A percentile compares a stretch with the other conserved stretches of the same genome.
Conservation (phyloP, 2,797 vertebrate genomes). For the Pseudochirops corinnae region DNA sequence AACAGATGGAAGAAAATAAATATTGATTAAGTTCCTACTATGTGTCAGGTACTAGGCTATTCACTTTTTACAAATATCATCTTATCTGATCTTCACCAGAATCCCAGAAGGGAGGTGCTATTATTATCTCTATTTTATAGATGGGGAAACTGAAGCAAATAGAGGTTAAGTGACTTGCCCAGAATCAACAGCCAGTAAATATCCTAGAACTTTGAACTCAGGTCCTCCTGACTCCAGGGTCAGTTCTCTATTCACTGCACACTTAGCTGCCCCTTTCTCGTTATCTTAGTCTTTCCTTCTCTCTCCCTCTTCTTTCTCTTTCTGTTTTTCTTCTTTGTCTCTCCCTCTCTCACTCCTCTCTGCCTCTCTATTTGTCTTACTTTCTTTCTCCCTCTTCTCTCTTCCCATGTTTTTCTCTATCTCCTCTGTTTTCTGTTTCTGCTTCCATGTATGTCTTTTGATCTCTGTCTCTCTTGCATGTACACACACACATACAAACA, state of each 20-base stretch:
- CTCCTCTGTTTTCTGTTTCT: background rate
- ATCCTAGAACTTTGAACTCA: no score
- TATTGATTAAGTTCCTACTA: no score
- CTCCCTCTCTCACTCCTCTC: no score
- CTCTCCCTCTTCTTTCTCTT: background rate
- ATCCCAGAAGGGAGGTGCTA: background rate
- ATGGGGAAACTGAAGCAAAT: background rate
- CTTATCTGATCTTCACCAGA: background rate
- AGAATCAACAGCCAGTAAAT: background rate
- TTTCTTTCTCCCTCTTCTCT: background rate
- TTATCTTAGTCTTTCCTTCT: background rate
- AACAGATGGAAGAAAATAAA: background rate
- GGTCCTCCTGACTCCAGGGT: no score
- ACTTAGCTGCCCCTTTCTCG: background rate
- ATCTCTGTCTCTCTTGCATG: no score
- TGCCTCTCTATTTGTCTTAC: background rate
- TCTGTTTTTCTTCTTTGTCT: background rate
- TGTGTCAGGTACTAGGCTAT: no score
- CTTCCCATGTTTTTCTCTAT: background rate
- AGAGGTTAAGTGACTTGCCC: background rate
- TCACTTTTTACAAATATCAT: no score
- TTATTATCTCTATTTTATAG: background rate
- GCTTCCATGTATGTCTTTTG: no score
- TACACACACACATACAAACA: no score
- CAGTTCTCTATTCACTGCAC: no score